Evolutionary conservation across 2,113 vertebrate species (phyloP), one percentile per base, ranked within the genome.

Genomic region (Lota lota): DNA sequence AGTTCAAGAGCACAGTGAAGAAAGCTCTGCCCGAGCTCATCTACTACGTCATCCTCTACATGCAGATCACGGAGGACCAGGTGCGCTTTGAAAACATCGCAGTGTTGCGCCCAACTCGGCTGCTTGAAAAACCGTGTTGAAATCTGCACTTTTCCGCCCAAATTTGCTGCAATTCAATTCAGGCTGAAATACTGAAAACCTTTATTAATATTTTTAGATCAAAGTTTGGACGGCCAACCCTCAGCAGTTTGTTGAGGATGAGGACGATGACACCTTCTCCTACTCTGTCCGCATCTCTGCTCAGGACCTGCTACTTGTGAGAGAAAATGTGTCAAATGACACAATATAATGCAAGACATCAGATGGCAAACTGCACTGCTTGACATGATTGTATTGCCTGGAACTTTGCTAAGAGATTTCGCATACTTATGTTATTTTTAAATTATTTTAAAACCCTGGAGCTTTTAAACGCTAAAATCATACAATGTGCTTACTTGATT

Each of bases 21-120:
- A 99, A 98, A 73, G 96, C 97, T 12, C 89, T 99, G 74, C 97
- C 97, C 2, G 97, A 99, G 61, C 92, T 99, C 74, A 95, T 98
- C 73, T 99, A 99, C 86, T 99, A 99, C 87, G 85, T 99, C 87
- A 97, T 98, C 76, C 92, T 99, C 18, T 99, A 99, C 84, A 98
- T 99, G 97, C 97, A 99, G 85, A 99, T 99, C 90, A 99, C 97
- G 0, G 97, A 99, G 79, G 97, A 99, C 74, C 92, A 93, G 92
- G 92, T 93, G 77, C 68, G 81, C 2, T 33, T 2, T 68, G 11
- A 4, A 1, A 2, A 4, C 14, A 57, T 10, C 50, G 1, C 51
- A 14, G 21, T 51, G 18, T 18, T 2, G 14, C 3, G 11, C n/a
- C 57, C n/a, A 20, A 17, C 56, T 57, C 56, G 5, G 16, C 19